phyloP scores from a whole-genome alignment of 1,140 invertebrate species.

The Heterodera schachtii region DNA sequence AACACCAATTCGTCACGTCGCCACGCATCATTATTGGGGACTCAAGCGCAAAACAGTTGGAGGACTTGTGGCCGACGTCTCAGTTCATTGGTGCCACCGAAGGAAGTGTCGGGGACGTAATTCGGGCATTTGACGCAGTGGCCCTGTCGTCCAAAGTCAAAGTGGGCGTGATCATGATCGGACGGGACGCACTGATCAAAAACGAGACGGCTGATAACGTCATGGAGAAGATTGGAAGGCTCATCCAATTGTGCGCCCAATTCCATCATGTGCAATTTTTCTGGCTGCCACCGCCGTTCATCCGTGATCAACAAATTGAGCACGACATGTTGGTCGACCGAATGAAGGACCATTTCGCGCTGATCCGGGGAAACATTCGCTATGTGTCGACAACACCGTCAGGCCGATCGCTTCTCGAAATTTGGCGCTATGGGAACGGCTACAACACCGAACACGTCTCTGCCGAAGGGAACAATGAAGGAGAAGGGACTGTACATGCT shows the following conservation, averaged over 20 bases:
- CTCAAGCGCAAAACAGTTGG: too few relatives aligned
- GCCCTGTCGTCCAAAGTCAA: background rate
- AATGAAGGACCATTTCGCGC: too few relatives aligned
- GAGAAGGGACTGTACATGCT: too few relatives aligned
- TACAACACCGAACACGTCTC: too few relatives aligned
- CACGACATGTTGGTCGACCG: background rate
- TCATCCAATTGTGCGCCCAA: constrained; percentile 6
- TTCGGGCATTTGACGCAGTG: background rate
- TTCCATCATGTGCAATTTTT: background rate
- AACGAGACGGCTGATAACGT: background rate
- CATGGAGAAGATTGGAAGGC: constrained; percentile 3
- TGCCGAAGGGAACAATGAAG: too few relatives aligned
- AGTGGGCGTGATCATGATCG: background rate
- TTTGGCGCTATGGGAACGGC: too few relatives aligned
- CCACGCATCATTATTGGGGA: too few relatives aligned
- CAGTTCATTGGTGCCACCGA: background rate
- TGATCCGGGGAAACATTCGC: too few relatives aligned
- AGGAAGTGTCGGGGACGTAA: constrained; percentile 3
- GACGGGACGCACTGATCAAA: constrained; percentile 11
- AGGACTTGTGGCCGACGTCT: background rate
- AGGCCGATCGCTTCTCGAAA: too few relatives aligned
- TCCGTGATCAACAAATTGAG: background rate
- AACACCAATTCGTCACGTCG: too few relatives aligned
- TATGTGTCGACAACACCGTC: too few relatives aligned
- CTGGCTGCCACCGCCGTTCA: constrained; percentile 7